Conservation (phyloP, 2,797 vertebrate genomes). For the Channallabes apus region DNA sequence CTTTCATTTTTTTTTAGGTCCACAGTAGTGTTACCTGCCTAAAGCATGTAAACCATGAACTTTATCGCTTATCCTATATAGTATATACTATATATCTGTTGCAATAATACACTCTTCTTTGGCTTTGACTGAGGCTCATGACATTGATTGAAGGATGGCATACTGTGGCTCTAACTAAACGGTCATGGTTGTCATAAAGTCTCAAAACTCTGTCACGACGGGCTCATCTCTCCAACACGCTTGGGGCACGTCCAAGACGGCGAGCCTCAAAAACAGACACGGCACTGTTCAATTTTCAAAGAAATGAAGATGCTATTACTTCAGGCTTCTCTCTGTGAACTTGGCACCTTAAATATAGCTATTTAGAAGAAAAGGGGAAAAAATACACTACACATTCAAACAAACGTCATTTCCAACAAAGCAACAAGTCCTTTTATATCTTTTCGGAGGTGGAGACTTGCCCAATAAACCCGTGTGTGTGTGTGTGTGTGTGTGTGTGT, state of each 20-base stretch:
- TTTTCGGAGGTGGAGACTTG: slow-evolving; percentile 30
- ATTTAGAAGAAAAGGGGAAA: slow-evolving; percentile 30
- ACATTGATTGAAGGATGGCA: slow-evolving; percentile 69
- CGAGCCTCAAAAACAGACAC: slow-evolving; percentile 57
- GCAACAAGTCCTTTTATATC: slow-evolving; percentile 42
- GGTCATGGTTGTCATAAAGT: slow-evolving; percentile 66
- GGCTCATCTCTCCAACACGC: slow-evolving; percentile 68
- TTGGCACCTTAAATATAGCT: slow-evolving; percentile 60
- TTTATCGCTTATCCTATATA: background rate
- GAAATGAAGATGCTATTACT: slow-evolving; percentile 63
- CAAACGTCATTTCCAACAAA: slow-evolving; percentile 42
- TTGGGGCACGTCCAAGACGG: slow-evolving; percentile 74
- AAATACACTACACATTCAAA: slow-evolving; percentile 46
- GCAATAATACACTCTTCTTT: slow-evolving; percentile 20
- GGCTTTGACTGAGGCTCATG: slow-evolving; percentile 47
- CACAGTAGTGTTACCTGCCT: background rate
- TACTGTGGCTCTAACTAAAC: slow-evolving; percentile 66
- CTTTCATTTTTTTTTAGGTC: background rate
- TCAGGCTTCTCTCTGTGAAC: slow-evolving; percentile 66
- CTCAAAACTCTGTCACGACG: slow-evolving; percentile 58
- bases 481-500: slow-evolving; percentile 25
- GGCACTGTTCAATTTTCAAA: slow-evolving; percentile 69
- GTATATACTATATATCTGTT: slow-evolving; percentile 28
- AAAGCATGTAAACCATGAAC: background rate
- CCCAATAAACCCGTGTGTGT: slow-evolving; percentile 32